Evolutionary conservation across 1,140 invertebrate species (phyloP).

Genomic region (Drosophila ananassae): DNA sequence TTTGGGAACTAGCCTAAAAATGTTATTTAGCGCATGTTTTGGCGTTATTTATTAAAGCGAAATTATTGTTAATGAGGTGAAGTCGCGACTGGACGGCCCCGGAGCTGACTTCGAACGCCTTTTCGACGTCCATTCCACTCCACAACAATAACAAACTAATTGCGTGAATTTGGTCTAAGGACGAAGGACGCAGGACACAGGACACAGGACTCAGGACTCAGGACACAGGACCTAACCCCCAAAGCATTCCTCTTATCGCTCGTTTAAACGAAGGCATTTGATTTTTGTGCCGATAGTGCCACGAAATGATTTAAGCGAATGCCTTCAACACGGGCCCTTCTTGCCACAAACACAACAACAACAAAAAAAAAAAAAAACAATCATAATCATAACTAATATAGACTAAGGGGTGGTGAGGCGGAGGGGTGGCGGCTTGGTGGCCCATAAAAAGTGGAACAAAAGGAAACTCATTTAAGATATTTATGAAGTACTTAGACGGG

Average conservation of each 20-base stretch:
- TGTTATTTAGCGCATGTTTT: slow-evolving; percentile 83
- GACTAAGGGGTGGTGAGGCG: slow-evolving; percentile 12
- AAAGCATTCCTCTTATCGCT: slow-evolving; percentile 61
- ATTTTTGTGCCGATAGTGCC: slow-evolving; percentile 80
- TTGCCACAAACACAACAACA: slow-evolving; percentile 19
- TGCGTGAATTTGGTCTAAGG: slow-evolving; percentile 55
- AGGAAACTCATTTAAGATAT: slow-evolving; percentile 75
- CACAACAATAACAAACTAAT: slow-evolving; percentile 68
- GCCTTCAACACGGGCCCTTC: slow-evolving; percentile 26
- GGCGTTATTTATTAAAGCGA: slow-evolving; percentile 81
- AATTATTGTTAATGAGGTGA: slow-evolving; percentile 80
- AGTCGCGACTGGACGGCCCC: slow-evolving; percentile 34
- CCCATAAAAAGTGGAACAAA: slow-evolving; percentile 69
- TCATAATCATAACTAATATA: slow-evolving; percentile 63
- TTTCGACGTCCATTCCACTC: slow-evolving; percentile 59
- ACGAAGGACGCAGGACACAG: slow-evolving; percentile 7
- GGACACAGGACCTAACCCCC: slow-evolving; percentile 39
- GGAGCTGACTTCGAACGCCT: slow-evolving; percentile 65
- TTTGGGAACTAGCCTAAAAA: slow-evolving; percentile 55
- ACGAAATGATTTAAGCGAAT: slow-evolving; percentile 72
- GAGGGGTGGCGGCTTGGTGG: neutral
- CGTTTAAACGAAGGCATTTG: slow-evolving; percentile 82
- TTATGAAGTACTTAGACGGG: slow-evolving; percentile 69
- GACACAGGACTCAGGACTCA: neutral
- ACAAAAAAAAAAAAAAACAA: slow-evolving; percentile 46